These are phyloP conservation scores for Brachionus rotundiformis DNA, from an alignment of 1,140 invertebrate species.

Conservation along the genomic window DNA sequence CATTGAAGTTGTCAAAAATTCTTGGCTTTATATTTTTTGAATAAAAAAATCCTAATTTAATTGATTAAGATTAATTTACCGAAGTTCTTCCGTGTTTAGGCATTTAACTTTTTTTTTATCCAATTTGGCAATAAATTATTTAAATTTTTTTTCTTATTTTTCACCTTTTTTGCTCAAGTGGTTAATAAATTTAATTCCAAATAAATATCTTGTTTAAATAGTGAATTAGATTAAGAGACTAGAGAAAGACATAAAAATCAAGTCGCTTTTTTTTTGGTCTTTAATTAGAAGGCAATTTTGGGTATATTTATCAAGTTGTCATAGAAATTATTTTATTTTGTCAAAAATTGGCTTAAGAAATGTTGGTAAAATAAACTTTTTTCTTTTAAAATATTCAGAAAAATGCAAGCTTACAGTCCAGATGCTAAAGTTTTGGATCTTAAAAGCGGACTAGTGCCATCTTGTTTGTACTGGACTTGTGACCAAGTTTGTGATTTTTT, in stretches of 20 bases:
- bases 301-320: constrained; percentile 8
- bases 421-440: not conserved
- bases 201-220: constrained; percentile 10
- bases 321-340: constrained; percentile 15
- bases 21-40: constrained; percentile 28
- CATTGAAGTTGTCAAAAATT: not conserved
- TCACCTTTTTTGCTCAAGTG: not conserved
- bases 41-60: not conserved
- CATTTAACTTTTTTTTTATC: too few relatives aligned
- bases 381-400: not conserved
- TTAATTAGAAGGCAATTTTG: constrained; percentile 34
- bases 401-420: not conserved
- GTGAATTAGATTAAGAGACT: not conserved
- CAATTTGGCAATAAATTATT: too few relatives aligned
- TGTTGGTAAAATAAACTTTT: not conserved
- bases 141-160: not conserved
- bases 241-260: constrained; percentile 21
- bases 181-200: not conserved
- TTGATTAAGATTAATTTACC: too few relatives aligned
- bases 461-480: constrained; percentile 47
- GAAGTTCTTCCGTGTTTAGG: constrained; percentile 46
- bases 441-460: constrained; percentile 1
- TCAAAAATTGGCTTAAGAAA: not conserved
- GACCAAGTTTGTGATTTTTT: constrained; percentile 51
- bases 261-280: not conserved